Base-by-base conservation (phyloP, 2,888 invertebrate genomes). In the Coelopa pilipes region DNA sequence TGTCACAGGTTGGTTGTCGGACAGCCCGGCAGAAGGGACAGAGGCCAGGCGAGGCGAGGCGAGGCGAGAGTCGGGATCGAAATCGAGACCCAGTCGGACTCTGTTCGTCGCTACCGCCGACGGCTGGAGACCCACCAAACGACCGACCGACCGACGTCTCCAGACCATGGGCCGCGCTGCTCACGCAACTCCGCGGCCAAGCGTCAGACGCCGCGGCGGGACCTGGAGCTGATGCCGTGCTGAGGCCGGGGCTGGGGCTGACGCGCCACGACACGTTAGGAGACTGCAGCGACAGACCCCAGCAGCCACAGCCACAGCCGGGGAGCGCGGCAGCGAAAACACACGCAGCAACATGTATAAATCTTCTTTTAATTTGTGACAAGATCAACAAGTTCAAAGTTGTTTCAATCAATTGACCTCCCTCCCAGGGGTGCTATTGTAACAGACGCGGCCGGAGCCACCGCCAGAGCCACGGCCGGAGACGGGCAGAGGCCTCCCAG, bases 341-440 rank as follows among this genome's bases (percentile, higher is more conserved):
- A 13, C 71, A 34, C 34, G 34, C 34, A 34, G 34, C 50, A n/a
- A 70, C 74, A 79, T 80, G 79, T 84, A 86, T 85, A 85, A 86
- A 85, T 85, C 85, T 85, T 85, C 81, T 82, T 83, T 86, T 86
- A 87, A 87, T 87, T 86, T 87, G 87, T 86, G 85, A 86, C 87
- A 87, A 87, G 87, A 87, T 87, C 87, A 87, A 86, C 87, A 84
- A 86, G 87, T 87, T 87, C 87, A 87, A 86, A 87, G 87, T 85
- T 87, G 86, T 85, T 84, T 83, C 82, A 83, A 84, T 86, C 86
- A 87, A 87, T 87, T 87, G 87, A 87, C 87, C 87, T 85, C 83
- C 80, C 84, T 83, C 80, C 82, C 84, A 83, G 82, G 70, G 74
- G 73, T 76, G 75, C 75, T 71, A 63, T 65, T 71, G 71, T 55